Base-by-base conservation (phyloP, 2,797 vertebrate genomes). In the Pangasius mekongensis region DNA sequence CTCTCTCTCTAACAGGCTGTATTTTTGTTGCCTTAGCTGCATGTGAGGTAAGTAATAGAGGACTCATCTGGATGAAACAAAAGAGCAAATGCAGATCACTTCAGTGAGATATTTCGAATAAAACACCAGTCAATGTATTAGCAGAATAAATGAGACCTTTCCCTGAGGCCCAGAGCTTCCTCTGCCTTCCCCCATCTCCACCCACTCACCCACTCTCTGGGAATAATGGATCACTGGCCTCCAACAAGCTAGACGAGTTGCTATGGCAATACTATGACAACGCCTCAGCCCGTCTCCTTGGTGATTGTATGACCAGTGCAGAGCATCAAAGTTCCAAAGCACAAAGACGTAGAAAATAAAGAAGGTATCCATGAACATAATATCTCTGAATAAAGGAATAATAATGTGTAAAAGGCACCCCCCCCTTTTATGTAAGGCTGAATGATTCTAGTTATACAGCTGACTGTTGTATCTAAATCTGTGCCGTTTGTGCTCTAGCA, bases 261-360 rank as follows among this genome's bases (percentile, higher is more conserved):
- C 87, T 86, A 93, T 93, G 89, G 90, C 36, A 92, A 92, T 89
- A 92, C 92, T 93, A 93, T 93, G 92, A 92, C 92, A 91, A 91
- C 90, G 88, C 90, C 92, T 91, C 69, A 87, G 58, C 90, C 82
- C 47, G 74, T 91, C 90, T 89, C 90, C 87, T 88, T 86, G 88
- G 78, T 84, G 81, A 92, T 88, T 69, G 71, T 77, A 88, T 87
- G 89, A 76, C 84, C 86, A 76, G 67, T 5, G 43, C 67, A 66
- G 73, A 88, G 87, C 82, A 85, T 89, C 80, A 77, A 67, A 81
- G 30, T 83, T 56, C 30, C 66, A 82, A 43, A 86, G 77, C 85
- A 82, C 64, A 85, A 86, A 47, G 6, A 36, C 11, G 66, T 13
- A 47, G 54, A 52, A 22, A 82, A 71, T 24, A 80, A 77, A 69